Conservation (phyloP, 2,888 invertebrate species). For the Prenolepis imparis region DNA sequence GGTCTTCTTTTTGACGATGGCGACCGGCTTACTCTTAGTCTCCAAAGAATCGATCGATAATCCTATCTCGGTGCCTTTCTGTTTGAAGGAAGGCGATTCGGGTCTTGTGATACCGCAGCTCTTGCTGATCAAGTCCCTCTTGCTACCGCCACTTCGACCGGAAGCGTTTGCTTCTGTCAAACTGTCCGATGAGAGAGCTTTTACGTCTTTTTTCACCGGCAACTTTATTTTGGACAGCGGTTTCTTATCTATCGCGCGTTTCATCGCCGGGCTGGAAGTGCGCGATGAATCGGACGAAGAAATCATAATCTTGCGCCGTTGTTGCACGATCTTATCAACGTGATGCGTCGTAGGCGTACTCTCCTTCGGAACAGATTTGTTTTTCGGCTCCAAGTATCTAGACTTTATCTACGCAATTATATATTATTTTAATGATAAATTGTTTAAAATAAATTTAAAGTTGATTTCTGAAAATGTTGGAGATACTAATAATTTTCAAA, state of each 20-base stretch:
- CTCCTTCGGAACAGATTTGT: slow-evolving; percentile 79
- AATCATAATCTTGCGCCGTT: slow-evolving; percentile 86
- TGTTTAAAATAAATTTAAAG: background rate
- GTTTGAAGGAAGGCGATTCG: slow-evolving; percentile 84
- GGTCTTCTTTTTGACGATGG: slow-evolving; percentile 73
- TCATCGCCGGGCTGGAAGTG: slow-evolving; percentile 90
- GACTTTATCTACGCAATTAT: slow-evolving; percentile 87
- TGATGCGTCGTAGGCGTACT: slow-evolving; percentile 68
- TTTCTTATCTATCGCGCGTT: slow-evolving; percentile 84
- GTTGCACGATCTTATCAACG: slow-evolving; percentile 83
- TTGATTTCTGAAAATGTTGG: background rate
- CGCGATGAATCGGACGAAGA: slow-evolving; percentile 91
- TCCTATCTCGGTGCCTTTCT: slow-evolving; percentile 81
- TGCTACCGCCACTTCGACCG: slow-evolving; percentile 68
- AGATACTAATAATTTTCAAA: background rate
- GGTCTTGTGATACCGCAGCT: slow-evolving; percentile 85
- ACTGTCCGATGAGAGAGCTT: slow-evolving; percentile 87
- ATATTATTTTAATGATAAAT: background rate
- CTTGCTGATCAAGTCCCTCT: slow-evolving; percentile 80
- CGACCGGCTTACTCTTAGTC: slow-evolving; percentile 74
- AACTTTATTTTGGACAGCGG: slow-evolving; percentile 82
- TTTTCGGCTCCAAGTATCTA: slow-evolving; percentile 89
- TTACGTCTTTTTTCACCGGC: slow-evolving; percentile 82
- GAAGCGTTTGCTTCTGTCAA: slow-evolving; percentile 85
- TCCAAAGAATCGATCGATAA: slow-evolving; percentile 84